phyloP scores from a whole-genome alignment of 2,888 invertebrate genomes.

The Capitulum mitella region DNA sequence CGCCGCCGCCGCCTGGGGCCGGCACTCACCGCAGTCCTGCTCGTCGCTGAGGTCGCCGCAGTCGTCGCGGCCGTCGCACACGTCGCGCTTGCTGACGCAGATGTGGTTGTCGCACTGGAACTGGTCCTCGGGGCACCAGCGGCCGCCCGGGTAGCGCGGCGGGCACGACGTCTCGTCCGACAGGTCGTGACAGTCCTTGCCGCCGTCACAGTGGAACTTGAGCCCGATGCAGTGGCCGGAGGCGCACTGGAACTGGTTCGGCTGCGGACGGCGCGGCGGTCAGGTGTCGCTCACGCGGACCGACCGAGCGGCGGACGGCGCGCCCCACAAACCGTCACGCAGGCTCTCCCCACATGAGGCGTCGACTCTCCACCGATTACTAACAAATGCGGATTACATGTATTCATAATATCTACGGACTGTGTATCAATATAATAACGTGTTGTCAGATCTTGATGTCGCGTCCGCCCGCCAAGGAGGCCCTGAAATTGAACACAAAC shows the following conservation, averaged over 20 bases:
- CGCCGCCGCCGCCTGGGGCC: no score
- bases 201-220: constrained; percentile 81
- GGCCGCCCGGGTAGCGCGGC: constrained; percentile 75
- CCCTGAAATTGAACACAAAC: no score
- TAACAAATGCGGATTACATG: no score
- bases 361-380: no score
- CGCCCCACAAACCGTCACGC: no score
- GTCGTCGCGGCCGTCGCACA: constrained; percentile 85
- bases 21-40: constrained; percentile 56
- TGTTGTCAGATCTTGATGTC: no score
- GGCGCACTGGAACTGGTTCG: constrained; percentile 82
- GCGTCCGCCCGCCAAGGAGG: no score
- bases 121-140: constrained; percentile 79
- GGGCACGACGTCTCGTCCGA: constrained; percentile 85
- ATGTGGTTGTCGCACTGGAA: constrained; percentile 89
- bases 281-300: not conserved
- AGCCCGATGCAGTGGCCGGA: constrained; percentile 89
- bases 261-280: constrained; percentile 42
- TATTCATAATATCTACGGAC: no score
- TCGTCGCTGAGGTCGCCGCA: constrained; percentile 90
- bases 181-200: constrained; percentile 78
- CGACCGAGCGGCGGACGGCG: not conserved
- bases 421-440: no score
- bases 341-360: no score
- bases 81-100: constrained; percentile 79